Conservation (phyloP, 2,888 invertebrate genomes). For the Melanostoma mellinum region DNA sequence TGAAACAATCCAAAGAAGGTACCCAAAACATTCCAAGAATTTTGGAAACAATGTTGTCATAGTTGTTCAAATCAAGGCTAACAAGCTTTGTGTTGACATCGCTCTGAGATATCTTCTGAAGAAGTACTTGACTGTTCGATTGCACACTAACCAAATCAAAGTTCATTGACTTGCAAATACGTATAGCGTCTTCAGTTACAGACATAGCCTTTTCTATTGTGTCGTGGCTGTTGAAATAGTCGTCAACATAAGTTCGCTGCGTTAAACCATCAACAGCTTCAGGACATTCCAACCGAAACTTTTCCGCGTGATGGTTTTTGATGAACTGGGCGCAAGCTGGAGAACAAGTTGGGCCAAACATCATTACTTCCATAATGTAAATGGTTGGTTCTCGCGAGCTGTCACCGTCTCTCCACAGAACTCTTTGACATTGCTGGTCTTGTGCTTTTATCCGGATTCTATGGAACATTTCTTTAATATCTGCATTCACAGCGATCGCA, state of each 20-base stretch:
- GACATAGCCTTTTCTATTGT: neutral
- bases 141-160: conserved; percentile 9
- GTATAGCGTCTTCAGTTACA: neutral
- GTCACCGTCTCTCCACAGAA: neutral
- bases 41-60: no score
- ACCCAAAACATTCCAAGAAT: no score
- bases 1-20: no score
- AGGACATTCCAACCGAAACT: no score
- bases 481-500: neutral
- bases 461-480: neutral
- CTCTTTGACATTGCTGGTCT: neutral
- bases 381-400: neutral
- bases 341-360: conserved; percentile 63
- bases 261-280: neutral
- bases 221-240: conserved; percentile 6
- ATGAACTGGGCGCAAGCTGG: no score
- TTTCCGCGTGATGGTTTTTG: no score
- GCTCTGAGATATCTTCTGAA: neutral
- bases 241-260: neutral
- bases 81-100: no score
- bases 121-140: conserved; percentile 1
- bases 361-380: no score
- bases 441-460: conserved; percentile 3
- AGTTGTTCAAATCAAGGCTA: no score
- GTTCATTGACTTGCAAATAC: conserved; percentile 9